Base-by-base conservation (phyloP, 1,140 invertebrate genomes). In the Philopotamus ludificatus region DNA sequence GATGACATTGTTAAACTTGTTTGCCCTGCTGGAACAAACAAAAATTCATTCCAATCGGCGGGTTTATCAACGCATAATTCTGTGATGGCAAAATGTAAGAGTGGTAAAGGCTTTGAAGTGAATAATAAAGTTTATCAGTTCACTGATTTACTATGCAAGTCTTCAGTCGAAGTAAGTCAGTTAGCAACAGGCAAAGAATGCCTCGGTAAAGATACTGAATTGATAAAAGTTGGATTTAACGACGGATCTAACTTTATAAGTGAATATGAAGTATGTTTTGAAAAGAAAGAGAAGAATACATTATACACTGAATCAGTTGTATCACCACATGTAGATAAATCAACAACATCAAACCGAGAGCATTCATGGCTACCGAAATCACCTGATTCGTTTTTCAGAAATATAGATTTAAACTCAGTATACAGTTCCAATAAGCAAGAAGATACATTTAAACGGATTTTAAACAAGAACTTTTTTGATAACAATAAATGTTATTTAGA, bases 211-310 rank as follows among this genome's bases (percentile, higher is more conserved):
- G 51, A 71, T 21, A 70, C 65, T 3, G 70, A 74, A 59, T 51
- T 65, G 4, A 60, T 75, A 1, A 66, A 71, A 23, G 49, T 79
- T 7, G 76, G 74, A 12, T 78, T 69, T 65, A 12, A 64, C 23
- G n/a, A 68, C 10, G 41, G 39, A 8, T 55, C 44, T 28, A 51
- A 66, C n/a, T 74, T 76, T 60, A 12, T 73, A 21, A 34, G 63
- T 45, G 71, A 74, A 3, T 79, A 75, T 44, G 69, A 72, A 4
- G 71, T 78, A 12, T 79, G 78, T 60, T 71, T 74, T 1, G 71
- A 76, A 55, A 71, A 71, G 34, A 54, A 61, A 8, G 68, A 70
- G 12, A 72, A 72, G 12, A 42, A 66, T 3, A 72, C 76, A 3
- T 26, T 76, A 26, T 77, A 73, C 66, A 60, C 73, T 1, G 73